Evolutionary conservation across 92 coral and sea anemone species (phyloP), one percentile per base, ranked within the genome.

Genomic region (Actinernus sp.): DNA sequence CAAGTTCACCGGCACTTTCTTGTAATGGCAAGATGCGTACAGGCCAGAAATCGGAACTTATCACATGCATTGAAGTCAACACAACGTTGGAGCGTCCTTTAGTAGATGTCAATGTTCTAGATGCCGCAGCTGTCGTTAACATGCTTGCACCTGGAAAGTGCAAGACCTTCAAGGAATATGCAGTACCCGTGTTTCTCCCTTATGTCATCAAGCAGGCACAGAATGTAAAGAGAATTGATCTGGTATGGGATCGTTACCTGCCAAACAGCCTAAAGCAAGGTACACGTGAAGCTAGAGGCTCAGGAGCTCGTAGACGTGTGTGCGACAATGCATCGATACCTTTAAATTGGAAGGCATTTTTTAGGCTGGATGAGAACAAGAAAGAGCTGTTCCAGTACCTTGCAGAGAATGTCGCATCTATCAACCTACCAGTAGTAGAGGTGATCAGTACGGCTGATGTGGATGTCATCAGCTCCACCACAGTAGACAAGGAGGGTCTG

Each of bases 121-220:
- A 83, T 54, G 90, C 72, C 7, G 90, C 80, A 0, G 85, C 74
- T 1, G 11, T 68, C 19, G 74, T 75, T 31, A 65, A 81, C 29
- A 73, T 81, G 88, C 34, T 64, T 51, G 49, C 75, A 19, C 82
- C 82, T 45, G 68, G 55, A 18, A 54, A 63, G 40, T 75, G 61
- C 52, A 81, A 47, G 37, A 83, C 74, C n/a, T 67, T 65, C 46
- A 33, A 50, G 38, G 70, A 67, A 48, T 51, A 74, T 49, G 61
- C 69, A 21, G 44, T 10, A 52, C 11, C 55, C 14, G 54, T 61
- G 31, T 71, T 79, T 37, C 63, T 79, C 25, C 64, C 57, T 12
- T 48, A 71, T 31, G 16, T 63, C 45, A 24, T 46, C 34, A 54
- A 51, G 7, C 66, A 55, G 16, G 62, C 79, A 28, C 61, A 65